Evolutionary conservation across 2,113 vertebrate species (phyloP).

Genomic region (Rhinichthys klamathensis): DNA sequence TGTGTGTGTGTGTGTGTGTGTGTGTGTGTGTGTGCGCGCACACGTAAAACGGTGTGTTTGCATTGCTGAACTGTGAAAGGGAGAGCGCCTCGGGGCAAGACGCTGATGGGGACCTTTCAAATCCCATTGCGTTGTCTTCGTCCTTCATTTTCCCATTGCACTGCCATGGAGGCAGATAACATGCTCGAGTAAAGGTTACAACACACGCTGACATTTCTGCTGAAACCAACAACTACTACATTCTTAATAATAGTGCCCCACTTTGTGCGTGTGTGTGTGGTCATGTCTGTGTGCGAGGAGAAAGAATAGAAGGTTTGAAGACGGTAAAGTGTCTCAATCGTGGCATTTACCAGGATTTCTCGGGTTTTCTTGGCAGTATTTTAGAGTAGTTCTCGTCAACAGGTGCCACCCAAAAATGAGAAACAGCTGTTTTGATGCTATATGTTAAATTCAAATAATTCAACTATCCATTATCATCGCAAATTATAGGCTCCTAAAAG

Average conservation of each 20-base stretch:
- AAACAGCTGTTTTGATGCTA: background rate
- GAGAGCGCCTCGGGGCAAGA: constrained; percentile 70
- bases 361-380: background rate
- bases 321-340: background rate
- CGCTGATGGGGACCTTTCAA: constrained; percentile 78
- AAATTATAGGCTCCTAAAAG: background rate
- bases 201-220: constrained; percentile 79
- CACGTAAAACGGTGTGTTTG: constrained; percentile 51
- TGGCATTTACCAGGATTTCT: background rate
- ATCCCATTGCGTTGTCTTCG: constrained; percentile 70
- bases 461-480: background rate
- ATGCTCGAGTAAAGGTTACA: constrained; percentile 77
- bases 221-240: constrained; percentile 69
- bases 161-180: constrained; percentile 77
- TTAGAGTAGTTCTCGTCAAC: background rate
- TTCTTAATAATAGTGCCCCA: constrained; percentile 56
- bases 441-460: background rate
- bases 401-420: background rate
- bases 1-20: background rate
- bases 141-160: constrained; percentile 61
- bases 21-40: background rate
- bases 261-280: constrained; percentile 27
- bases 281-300: constrained; percentile 25
- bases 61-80: constrained; percentile 72
- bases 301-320: constrained; percentile 8